A percentile compares a stretch with the other conserved stretches of the same genome.
These are phyloP conservation scores for Serilophus lunatus DNA, from an alignment of 2,113 vertebrate genomes.

Conservation along the genomic window DNA sequence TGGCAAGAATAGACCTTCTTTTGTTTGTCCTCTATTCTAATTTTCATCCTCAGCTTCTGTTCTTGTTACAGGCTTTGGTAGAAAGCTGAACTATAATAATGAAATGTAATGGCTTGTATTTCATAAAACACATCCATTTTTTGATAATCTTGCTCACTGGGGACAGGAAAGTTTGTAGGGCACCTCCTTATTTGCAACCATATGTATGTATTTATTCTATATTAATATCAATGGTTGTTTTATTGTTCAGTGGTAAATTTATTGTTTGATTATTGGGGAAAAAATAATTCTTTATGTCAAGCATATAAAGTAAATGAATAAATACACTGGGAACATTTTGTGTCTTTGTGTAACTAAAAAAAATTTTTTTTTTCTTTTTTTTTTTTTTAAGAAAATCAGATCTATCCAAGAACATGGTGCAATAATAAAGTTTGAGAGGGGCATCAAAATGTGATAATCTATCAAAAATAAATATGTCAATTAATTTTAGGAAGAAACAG, in stretches of 20 bases:
- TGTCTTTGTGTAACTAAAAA: not conserved
- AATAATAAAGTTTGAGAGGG: not conserved
- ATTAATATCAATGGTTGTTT: not conserved
- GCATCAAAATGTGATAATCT: not conserved
- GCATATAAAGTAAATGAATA: not conserved
- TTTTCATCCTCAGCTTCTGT: not conserved
- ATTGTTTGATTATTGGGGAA: not conserved
- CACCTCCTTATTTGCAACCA: not conserved
- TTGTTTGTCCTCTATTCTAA: not conserved
- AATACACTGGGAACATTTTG: not conserved
- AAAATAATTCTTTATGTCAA: not conserved
- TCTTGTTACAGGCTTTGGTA: not conserved
- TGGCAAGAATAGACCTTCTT: not conserved
- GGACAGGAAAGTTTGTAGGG: not conserved
- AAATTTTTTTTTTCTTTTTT: not conserved
- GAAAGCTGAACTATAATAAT: not conserved
- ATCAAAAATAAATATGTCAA: not conserved
- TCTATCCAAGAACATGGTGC: not conserved
- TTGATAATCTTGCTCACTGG: not conserved
- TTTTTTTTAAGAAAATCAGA: not conserved
- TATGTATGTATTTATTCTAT: not conserved
- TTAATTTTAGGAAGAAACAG: not conserved
- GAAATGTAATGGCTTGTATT: not conserved
- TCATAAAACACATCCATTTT: not conserved
- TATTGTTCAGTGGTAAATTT: not conserved